Conservation (phyloP, 2,797 vertebrate genomes). For the Orientallactaga sibirica region DNA sequence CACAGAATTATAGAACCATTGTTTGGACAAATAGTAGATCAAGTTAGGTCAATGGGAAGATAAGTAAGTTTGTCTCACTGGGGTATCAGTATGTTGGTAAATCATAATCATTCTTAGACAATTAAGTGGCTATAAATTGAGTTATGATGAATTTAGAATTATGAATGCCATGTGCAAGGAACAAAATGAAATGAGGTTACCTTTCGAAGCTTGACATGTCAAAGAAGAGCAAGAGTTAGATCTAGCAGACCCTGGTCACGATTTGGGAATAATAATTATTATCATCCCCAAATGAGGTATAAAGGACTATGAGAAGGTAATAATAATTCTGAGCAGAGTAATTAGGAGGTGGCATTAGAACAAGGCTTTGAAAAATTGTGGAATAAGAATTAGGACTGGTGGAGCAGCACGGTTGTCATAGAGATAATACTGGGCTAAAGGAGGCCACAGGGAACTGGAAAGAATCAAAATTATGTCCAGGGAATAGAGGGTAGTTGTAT, state of each 20-base stretch:
- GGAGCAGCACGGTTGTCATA: neutral
- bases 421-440: slow-evolving; percentile 25
- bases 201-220: slow-evolving; percentile 3
- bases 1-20: neutral
- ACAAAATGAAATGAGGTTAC: neutral
- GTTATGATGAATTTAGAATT: slow-evolving; percentile 15
- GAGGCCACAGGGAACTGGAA: neutral
- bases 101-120: slow-evolving; percentile 25
- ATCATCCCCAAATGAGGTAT: slow-evolving; percentile 42
- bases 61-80: neutral
- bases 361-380: slow-evolving; percentile 48
- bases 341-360: slow-evolving; percentile 43
- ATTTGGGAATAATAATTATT: slow-evolving; percentile 35
- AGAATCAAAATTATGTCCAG: neutral
- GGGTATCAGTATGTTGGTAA: neutral
- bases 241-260: slow-evolving; percentile 16
- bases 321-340: slow-evolving; percentile 48
- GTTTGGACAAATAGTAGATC: slow-evolving; percentile 24
- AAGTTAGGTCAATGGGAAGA: neutral
- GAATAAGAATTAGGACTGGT: neutral
- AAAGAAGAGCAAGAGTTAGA: neutral
- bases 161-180: neutral
- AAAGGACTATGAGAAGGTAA: slow-evolving; percentile 31
- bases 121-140: neutral
- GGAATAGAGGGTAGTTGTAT: neutral